Percentiles rank a stretch among this genome's conserved stretches.
These are phyloP conservation scores for Globodera rostochiensis DNA, from an alignment of 1,140 invertebrate species.

Conservation along the genomic window DNA sequence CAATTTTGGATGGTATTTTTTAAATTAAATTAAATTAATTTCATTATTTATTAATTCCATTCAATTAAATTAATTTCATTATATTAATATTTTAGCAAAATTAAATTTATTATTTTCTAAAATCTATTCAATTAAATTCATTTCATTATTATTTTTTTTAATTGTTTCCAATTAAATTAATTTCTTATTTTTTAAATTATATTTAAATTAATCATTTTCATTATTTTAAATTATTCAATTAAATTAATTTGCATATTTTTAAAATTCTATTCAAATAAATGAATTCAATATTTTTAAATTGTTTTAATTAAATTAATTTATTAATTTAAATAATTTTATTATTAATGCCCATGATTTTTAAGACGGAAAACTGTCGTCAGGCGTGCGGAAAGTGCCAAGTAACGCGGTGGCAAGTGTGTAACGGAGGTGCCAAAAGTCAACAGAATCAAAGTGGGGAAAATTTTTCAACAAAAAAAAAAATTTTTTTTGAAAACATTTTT, in stretches of 20 bases:
- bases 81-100: background rate
- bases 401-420: constrained; percentile 36
- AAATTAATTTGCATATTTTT: too few species aligned
- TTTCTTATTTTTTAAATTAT: too few species aligned
- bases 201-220: too few species aligned
- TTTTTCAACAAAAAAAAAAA: background rate
- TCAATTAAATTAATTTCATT: background rate
- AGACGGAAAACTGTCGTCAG: constrained; percentile 46
- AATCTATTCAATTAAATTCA: too few species aligned
- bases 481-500: constrained; percentile 1
- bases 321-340: too few species aligned
- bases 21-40: background rate
- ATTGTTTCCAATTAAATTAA: too few species aligned
- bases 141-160: too few species aligned
- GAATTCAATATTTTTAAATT: background rate
- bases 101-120: too few species aligned
- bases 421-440: constrained; percentile 30
- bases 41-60: background rate
- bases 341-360: background rate
- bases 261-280: too few species aligned
- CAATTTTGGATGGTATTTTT: constrained; percentile 45
- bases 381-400: constrained; percentile 35
- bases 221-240: too few species aligned
- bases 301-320: too few species aligned
- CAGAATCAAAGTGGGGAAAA: background rate